These are phyloP conservation scores for Sinocyclocheilus rhinocerous DNA, from an alignment of 2,113 vertebrate genomes.

Conservation along the genomic window DNA sequence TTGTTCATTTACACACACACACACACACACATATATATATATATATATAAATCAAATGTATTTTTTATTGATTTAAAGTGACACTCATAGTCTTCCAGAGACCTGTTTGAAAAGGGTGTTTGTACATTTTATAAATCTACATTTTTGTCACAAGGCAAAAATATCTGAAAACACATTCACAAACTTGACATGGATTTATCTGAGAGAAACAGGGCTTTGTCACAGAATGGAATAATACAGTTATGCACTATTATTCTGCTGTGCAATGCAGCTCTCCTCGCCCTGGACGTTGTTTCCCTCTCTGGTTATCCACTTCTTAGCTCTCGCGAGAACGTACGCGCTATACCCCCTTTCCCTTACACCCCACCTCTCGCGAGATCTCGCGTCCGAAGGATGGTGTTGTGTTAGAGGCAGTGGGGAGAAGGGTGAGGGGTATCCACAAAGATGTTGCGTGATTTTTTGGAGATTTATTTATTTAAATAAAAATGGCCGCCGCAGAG, in stretches of 20 bases:
- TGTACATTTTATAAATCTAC: not conserved
- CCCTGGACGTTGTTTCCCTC: slow-evolving; percentile 49
- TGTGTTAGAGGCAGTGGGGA: slow-evolving; percentile 69
- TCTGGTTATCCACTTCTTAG: slow-evolving; percentile 35
- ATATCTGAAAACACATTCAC: not conserved
- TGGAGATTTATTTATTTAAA: slow-evolving; percentile 85
- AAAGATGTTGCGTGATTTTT: slow-evolving; percentile 80
- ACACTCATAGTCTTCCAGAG: not conserved
- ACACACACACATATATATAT: too few species aligned
- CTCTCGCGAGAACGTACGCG: slow-evolving; percentile 65
- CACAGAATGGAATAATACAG: not conserved
- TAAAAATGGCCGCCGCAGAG: slow-evolving; percentile 85
- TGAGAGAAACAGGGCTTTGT: not conserved
- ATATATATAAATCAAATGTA: too few species aligned
- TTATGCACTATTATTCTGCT: not conserved
- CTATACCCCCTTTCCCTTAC: slow-evolving; percentile 1
- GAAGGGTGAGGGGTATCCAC: slow-evolving; percentile 70
- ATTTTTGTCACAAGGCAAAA: not conserved
- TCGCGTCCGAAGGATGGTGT: slow-evolving; percentile 58
- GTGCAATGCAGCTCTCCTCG: slow-evolving; percentile 49
- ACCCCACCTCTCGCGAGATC: slow-evolving; percentile 71
- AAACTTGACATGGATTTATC: not conserved
- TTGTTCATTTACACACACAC: too few species aligned
- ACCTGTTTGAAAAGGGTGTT: not conserved
- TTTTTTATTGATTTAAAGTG: too few species aligned